Conservation (phyloP, 2,888 invertebrate genomes). For the Trichogramma evanescens region DNA sequence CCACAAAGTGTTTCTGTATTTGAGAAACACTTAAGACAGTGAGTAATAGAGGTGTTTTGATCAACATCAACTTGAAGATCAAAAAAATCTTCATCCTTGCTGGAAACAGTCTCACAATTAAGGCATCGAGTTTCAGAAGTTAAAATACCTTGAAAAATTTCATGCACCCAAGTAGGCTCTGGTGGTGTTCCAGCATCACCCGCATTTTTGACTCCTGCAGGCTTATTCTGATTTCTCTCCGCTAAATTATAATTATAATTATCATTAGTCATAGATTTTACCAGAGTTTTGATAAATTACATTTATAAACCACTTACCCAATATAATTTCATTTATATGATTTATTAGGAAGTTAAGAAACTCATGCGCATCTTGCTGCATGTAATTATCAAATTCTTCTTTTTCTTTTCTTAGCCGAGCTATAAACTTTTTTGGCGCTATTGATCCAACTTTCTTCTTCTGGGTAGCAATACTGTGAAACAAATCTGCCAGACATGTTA, state of each 20-base stretch:
- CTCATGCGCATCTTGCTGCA: constrained; percentile 99
- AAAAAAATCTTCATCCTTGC: constrained; percentile 98
- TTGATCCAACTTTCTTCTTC: constrained; percentile 98
- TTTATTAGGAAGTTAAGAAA: constrained; percentile 98
- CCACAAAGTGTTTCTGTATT: constrained; percentile 97
- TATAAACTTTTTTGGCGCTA: constrained; percentile 99
- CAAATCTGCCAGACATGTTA: constrained; percentile 96
- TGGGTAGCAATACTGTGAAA: constrained; percentile 99
- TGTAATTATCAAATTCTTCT: constrained; percentile 99
- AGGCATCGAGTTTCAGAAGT: constrained; percentile 98
- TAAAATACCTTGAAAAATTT: constrained; percentile 98
- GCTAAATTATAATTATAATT: constrained; percentile 49
- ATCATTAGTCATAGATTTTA: background rate
- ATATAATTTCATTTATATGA: constrained; percentile 94
- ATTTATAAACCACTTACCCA: constrained; percentile 58
- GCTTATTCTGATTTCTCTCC: constrained; percentile 67
- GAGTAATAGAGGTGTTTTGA: constrained; percentile 98
- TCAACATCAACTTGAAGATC: constrained; percentile 99
- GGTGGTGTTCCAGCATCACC: constrained; percentile 57
- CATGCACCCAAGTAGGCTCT: constrained; percentile 98
- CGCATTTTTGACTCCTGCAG: constrained; percentile 48
- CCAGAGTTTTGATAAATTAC: constrained; percentile 1
- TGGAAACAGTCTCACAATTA: constrained; percentile 99
- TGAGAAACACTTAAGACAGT: constrained; percentile 95
- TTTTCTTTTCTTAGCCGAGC: constrained; percentile 96